These are phyloP conservation scores for Hydrotaea diabolus DNA, from an alignment of 2,888 invertebrate species.

Conservation along the genomic window DNA sequence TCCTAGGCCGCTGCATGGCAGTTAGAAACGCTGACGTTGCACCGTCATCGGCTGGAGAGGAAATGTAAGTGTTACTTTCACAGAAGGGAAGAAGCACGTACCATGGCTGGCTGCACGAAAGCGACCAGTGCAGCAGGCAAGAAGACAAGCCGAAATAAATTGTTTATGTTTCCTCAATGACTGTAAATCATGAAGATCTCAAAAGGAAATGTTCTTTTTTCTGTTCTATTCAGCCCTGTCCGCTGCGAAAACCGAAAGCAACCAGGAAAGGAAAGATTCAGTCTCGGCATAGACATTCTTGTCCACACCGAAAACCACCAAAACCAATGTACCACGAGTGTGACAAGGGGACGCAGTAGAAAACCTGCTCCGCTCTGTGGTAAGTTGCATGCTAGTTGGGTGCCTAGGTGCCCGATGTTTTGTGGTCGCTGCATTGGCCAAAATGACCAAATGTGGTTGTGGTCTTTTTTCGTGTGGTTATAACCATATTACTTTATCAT, in stretches of 20 bases:
- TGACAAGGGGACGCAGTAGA: slow-evolving; percentile 29
- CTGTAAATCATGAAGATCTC: slow-evolving; percentile 65
- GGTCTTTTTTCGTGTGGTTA: slow-evolving; percentile 30
- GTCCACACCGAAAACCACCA: not conserved
- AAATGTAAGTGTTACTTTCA: slow-evolving; percentile 66
- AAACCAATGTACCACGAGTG: slow-evolving; percentile 28
- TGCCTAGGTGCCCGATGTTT: too few relatives aligned
- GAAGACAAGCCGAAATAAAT: slow-evolving; percentile 38
- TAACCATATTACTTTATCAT: slow-evolving; percentile 60
- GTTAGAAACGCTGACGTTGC: not conserved
- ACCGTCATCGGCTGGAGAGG: slow-evolving; percentile 23
- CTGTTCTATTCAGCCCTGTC: not conserved
- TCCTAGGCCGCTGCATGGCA: slow-evolving; percentile 6
- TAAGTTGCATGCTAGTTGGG: not conserved
- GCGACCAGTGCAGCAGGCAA: too few relatives aligned
- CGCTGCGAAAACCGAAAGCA: slow-evolving; percentile 14
- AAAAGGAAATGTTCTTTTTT: slow-evolving; percentile 59
- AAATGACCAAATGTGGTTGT: slow-evolving; percentile 18
- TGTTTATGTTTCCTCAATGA: slow-evolving; percentile 66
- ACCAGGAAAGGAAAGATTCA: slow-evolving; percentile 41
- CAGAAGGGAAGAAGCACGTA: slow-evolving; percentile 68
- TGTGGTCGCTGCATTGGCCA: not conserved
- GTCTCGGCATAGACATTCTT: not conserved
- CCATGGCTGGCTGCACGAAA: not conserved
- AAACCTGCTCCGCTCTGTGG: slow-evolving; percentile 60